phyloP scores from a whole-genome alignment of 2,888 invertebrate genomes.

The Eupithecia subfuscata region DNA sequence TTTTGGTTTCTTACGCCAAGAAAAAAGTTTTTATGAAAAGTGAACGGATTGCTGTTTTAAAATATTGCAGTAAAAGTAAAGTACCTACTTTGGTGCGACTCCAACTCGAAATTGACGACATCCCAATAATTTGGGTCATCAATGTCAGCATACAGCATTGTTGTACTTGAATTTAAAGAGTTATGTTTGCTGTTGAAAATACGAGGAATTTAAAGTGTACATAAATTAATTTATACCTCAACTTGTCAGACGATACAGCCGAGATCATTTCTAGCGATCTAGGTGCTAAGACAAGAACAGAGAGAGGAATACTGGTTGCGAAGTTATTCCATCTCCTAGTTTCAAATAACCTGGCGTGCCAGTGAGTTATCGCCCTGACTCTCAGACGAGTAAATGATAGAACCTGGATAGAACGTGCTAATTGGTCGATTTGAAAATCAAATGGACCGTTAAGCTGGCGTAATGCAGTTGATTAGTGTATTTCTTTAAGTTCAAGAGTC shows the following conservation, averaged over 20 bases:
- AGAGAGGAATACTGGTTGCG: not conserved
- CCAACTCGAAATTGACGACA: not conserved
- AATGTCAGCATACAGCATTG: not conserved
- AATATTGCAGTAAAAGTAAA: not conserved
- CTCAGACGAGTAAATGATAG: conserved; percentile 41
- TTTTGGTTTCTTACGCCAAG: not conserved
- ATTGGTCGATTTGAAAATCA: conserved; percentile 43
- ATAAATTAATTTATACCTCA: not conserved
- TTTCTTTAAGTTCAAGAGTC: not conserved
- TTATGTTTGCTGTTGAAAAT: not conserved
- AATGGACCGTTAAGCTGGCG: conserved; percentile 27
- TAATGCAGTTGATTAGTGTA: not conserved
- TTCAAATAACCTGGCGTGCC: not conserved
- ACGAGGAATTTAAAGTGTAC: not conserved
- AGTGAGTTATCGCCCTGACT: conserved; percentile 7
- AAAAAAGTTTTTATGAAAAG: not conserved
- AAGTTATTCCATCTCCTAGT: not conserved
- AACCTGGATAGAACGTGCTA: conserved; percentile 29
- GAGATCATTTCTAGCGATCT: not conserved
- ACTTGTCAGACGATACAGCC: not conserved
- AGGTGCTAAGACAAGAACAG: not conserved
- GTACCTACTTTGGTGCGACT: not conserved
- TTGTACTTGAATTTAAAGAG: not conserved
- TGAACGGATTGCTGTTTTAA: not conserved
- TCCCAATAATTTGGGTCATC: not conserved